Base-by-base conservation (phyloP, 2,888 invertebrate genomes). In the Timema cristinae region DNA sequence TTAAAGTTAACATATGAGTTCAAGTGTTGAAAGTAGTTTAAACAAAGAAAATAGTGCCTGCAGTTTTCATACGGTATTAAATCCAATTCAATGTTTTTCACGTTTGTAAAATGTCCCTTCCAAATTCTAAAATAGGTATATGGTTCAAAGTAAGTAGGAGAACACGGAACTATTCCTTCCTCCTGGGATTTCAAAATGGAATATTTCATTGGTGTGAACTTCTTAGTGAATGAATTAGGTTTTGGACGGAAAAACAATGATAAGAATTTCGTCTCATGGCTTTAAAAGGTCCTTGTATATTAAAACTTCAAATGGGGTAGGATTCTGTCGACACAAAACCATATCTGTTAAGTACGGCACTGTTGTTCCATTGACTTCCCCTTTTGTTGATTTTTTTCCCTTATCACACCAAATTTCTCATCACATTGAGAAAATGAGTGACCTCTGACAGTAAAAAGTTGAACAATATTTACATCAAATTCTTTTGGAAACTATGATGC, bases 371-470 rank as follows among this genome's bases (percentile, higher is more conserved):
- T 47, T 61, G 16, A 61, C 15, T 61, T 61, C 61, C 11, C 47
- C n/a, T n/a, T n/a, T n/a, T n/a, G n/a, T n/a, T n/a, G n/a, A n/a
- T n/a, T n/a, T n/a, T n/a, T n/a, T n/a, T n/a, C n/a, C n/a, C n/a
- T 61, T 7, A 61, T 61, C 47, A 7, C 16, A 61, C 61, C 61
- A 61, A 15, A 61, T 9, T 61, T 61, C 11, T 47, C 9, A 47
- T 61, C 61, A 16, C 61, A 61, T 16, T 61, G 61, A 61, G 32
- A 61, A 61, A 61, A 61, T 11, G 61, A 61, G 61, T 61, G 61
- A 61, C 61, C 15, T 47, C 61, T 61, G 32, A 16, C 61, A 61
- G 61, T 16, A 11, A 61, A 61, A 8, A 9, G 61, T 15, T 61
- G 61, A 15, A 61, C 11, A 61, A 61, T 61, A 61, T 61, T 7